Evolutionary conservation across 2,797 vertebrate genomes (phyloP).

Genomic region (Channallabes apus): DNA sequence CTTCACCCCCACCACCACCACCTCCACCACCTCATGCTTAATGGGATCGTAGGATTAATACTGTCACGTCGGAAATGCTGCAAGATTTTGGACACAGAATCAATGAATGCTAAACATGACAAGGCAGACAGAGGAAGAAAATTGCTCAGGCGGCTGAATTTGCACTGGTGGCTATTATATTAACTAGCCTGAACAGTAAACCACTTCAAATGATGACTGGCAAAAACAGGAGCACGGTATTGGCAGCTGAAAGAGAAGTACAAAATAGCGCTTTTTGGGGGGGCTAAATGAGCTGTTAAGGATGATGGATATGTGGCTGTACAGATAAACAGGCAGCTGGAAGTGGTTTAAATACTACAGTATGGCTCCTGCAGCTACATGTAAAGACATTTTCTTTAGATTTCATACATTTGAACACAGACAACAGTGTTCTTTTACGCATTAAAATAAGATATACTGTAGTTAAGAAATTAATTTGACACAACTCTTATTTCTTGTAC

Average conservation of each 20-base stretch:
- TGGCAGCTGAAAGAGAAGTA: conserved; percentile 48
- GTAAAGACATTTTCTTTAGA: background rate
- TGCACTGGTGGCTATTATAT: conserved; percentile 49
- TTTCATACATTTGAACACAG: too few relatives aligned
- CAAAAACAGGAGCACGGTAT: conserved; percentile 48
- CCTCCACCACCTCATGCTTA: conserved; percentile 27
- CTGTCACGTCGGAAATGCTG: conserved; percentile 50
- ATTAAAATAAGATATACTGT: background rate
- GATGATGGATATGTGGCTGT: conserved; percentile 1
- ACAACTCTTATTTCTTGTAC: too few relatives aligned
- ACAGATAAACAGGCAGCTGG: conserved; percentile 28
- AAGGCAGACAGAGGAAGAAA: conserved; percentile 26
- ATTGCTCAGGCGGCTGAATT: conserved; percentile 44
- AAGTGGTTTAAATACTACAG: background rate
- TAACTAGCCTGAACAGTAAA: conserved; percentile 37
- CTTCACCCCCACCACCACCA: background rate
- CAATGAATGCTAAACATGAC: conserved; percentile 48
- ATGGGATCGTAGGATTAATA: conserved; percentile 51
- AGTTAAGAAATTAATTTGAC: background rate
- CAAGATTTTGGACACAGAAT: conserved; percentile 49
- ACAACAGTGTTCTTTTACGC: background rate
- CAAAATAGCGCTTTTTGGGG: conserved; percentile 2
- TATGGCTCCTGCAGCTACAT: background rate
- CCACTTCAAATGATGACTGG: conserved; percentile 54
- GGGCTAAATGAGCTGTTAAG: conserved; percentile 2